phyloP scores from a whole-genome alignment of 2,797 vertebrate species.

The Hemibagrus guttatus region DNA sequence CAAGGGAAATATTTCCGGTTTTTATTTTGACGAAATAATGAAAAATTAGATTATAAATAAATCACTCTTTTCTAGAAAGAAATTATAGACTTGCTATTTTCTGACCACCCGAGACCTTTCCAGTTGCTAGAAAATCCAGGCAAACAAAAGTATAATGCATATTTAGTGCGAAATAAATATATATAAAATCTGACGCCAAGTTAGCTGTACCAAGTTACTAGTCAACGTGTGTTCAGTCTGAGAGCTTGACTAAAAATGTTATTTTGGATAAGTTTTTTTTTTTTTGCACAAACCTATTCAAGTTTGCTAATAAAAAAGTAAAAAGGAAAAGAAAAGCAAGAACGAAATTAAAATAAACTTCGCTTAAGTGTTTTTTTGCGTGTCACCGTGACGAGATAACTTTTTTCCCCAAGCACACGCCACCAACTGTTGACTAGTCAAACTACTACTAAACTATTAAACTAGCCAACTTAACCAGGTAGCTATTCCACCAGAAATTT shows the following conservation, averaged over 20 bases:
- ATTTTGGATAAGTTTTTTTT: background rate
- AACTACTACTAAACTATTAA: conserved; percentile 5
- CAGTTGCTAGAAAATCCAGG: too few species aligned
- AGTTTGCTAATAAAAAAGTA: background rate
- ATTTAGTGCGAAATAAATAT: too few species aligned
- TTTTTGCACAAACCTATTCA: background rate
- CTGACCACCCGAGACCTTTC: too few species aligned
- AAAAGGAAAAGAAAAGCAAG: background rate
- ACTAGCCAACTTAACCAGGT: background rate
- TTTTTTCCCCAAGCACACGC: conserved; percentile 22
- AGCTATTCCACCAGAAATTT: background rate
- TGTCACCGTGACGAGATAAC: conserved; percentile 23
- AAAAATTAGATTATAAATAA: too few species aligned
- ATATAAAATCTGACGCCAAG: too few species aligned
- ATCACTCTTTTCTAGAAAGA: too few species aligned
- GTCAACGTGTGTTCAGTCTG: background rate
- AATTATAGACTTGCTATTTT: too few species aligned
- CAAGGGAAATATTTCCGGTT: too few species aligned
- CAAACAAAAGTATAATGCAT: too few species aligned
- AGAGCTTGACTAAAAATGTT: background rate
- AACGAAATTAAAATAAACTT: background rate
- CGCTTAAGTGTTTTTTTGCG: background rate
- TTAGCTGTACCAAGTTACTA: too few species aligned
- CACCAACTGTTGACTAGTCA: conserved; percentile 35
- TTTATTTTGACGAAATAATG: too few species aligned